Percentiles rank a stretch among this genome's conserved stretches.
Evolutionary conservation across 2,888 invertebrate genomes (phyloP).

Genomic region (Protodeltote pygarga): DNA sequence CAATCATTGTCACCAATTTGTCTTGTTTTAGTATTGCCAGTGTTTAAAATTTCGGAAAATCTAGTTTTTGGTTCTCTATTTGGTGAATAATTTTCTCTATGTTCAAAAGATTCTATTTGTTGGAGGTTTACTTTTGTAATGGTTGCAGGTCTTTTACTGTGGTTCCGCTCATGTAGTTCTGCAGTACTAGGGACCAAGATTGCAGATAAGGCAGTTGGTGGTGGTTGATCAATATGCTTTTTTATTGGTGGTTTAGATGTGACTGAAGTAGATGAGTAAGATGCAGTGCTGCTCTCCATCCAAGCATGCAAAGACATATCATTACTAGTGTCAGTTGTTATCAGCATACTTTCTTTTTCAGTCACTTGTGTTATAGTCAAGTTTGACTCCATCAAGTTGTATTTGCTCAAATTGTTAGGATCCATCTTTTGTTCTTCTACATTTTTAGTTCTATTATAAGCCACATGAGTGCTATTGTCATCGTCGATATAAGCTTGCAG

Average conservation of each 20-base stretch:
- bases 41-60: constrained; percentile 70
- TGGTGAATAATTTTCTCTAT: constrained; percentile 70
- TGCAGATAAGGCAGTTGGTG: constrained; percentile 87
- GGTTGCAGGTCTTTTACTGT: constrained; percentile 74
- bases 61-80: constrained; percentile 79
- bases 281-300: constrained; percentile 74
- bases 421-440: constrained; percentile 76
- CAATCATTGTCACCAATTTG: constrained; percentile 89
- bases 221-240: constrained; percentile 70
- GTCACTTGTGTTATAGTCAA: constrained; percentile 78
- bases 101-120: constrained; percentile 68
- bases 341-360: constrained; percentile 77
- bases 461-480: constrained; percentile 76
- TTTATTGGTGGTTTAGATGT: constrained; percentile 68
- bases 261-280: constrained; percentile 60
- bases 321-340: constrained; percentile 80
- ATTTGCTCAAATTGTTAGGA: constrained; percentile 73
- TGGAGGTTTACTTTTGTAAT: constrained; percentile 81
- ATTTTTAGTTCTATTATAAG: constrained; percentile 80
- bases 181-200: constrained; percentile 87
- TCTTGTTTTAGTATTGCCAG: constrained; percentile 78
- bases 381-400: constrained; percentile 81
- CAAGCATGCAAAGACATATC: constrained; percentile 78
- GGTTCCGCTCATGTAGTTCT: constrained; percentile 66
- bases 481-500: constrained; percentile 75